A percentile compares a stretch with the other conserved stretches of the same genome.
These are phyloP conservation scores for Cirrhinus mrigala DNA, from an alignment of 2,797 vertebrate species.

Conservation along the genomic window DNA sequence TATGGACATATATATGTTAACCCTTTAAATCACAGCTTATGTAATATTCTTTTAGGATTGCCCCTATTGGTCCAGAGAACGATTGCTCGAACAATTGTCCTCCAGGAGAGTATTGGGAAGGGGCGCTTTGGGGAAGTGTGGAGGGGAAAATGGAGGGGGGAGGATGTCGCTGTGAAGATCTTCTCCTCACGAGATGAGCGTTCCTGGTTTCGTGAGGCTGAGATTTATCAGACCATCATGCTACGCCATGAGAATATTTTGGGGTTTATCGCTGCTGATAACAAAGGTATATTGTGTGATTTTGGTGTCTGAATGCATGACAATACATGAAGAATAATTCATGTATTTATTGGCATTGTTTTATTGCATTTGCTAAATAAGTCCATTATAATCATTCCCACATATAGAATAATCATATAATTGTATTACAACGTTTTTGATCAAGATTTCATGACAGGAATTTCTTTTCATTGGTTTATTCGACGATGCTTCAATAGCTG, in stretches of 20 bases:
- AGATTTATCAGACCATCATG: constrained; percentile 98
- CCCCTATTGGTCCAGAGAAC: constrained; percentile 95
- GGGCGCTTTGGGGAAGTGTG: constrained; percentile 96
- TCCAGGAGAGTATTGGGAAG: constrained; percentile 95
- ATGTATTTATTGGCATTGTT: neutral
- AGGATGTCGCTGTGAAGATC: constrained; percentile 98
- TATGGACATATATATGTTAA: neutral
- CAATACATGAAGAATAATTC: neutral
- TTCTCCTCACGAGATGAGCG: constrained; percentile 95
- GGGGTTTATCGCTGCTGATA: constrained; percentile 97
- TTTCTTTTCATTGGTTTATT: neutral
- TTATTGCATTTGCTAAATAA: neutral
- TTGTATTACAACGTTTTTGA: neutral
- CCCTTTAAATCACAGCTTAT: constrained; percentile 4
- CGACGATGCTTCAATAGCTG: neutral
- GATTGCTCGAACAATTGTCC: constrained; percentile 94
- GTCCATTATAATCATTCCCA: neutral
- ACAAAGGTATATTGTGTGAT: constrained; percentile 83
- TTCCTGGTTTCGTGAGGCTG: constrained; percentile 97
- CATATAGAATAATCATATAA: neutral
- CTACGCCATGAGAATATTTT: constrained; percentile 96
- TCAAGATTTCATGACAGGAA: neutral
- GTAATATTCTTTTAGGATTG: constrained; percentile 78
- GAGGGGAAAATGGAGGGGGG: constrained; percentile 94
- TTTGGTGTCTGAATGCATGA: neutral